Conservation (phyloP, 2,113 vertebrate species). For the Budorcas taxicolor region DNA sequence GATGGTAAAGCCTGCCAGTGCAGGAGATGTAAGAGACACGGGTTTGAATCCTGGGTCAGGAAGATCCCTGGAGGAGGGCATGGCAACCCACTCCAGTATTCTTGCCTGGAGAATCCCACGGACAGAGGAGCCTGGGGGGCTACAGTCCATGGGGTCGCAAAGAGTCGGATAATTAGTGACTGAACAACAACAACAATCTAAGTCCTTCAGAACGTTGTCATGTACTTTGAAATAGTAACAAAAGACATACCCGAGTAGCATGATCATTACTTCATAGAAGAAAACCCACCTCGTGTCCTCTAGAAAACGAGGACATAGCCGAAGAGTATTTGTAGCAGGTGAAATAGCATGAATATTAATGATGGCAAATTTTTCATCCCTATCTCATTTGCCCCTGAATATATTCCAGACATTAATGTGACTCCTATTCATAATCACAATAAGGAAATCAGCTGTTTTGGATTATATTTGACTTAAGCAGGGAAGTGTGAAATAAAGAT, state of each 20-base stretch:
- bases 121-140: not conserved
- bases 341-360: not conserved
- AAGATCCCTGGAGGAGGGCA: not conserved
- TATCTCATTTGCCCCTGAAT: not conserved
- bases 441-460: not conserved
- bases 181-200: not conserved
- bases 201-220: not conserved
- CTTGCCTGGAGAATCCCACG: not conserved
- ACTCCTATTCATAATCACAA: not conserved
- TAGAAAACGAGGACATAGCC: not conserved
- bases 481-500: not conserved
- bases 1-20: not conserved
- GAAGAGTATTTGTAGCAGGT: not conserved
- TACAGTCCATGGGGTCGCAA: not conserved
- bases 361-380: not conserved
- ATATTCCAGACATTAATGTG: not conserved
- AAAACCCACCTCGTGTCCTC: not conserved
- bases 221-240: not conserved
- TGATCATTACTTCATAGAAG: not conserved
- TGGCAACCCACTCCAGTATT: not conserved
- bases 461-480: not conserved
- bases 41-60: not conserved
- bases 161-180: not conserved
- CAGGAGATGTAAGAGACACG: not conserved
- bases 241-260: not conserved